phyloP scores from a whole-genome alignment of 1,140 invertebrate genomes.

The Drosophila dunni region DNA sequence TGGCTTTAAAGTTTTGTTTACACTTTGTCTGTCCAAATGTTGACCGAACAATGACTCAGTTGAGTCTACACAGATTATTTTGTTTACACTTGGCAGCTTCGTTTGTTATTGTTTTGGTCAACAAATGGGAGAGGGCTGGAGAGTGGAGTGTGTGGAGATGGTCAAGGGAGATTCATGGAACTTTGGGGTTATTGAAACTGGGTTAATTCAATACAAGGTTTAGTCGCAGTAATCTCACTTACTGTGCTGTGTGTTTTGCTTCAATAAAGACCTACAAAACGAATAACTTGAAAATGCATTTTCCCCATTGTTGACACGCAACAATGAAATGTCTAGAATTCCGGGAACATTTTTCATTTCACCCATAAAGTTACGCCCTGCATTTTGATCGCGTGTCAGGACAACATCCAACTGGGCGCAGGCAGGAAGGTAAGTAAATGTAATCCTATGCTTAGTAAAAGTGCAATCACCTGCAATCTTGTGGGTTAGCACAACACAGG shows the following conservation, averaged over 20 bases:
- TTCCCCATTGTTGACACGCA: constrained; percentile 33
- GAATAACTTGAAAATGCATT: constrained; percentile 34
- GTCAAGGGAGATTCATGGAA: background rate
- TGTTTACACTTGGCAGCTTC: constrained; percentile 13
- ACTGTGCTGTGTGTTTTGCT: background rate
- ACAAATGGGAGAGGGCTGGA: background rate
- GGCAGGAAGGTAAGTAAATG: background rate
- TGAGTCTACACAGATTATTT: constrained; percentile 29
- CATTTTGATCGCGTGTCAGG: constrained; percentile 31
- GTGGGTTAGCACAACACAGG: constrained; percentile 63
- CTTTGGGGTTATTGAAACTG: constrained; percentile 18
- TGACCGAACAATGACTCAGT: constrained; percentile 28
- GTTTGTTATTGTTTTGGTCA: constrained; percentile 27
- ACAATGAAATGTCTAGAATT: constrained; percentile 22
- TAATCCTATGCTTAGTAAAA: constrained; percentile 12
- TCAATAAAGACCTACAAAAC: constrained; percentile 16
- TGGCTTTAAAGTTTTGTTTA: constrained; percentile 8
- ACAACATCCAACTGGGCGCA: background rate
- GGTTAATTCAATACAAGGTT: constrained; percentile 34
- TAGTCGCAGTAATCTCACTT: background rate
- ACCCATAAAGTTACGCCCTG: background rate
- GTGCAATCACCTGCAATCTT: constrained; percentile 67
- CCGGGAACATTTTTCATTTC: constrained; percentile 26
- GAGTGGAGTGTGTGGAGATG: background rate
- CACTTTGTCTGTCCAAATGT: constrained; percentile 23